These are phyloP conservation scores for Coptodon rendalli DNA, from an alignment of 2,113 vertebrate genomes.

Conservation along the genomic window DNA sequence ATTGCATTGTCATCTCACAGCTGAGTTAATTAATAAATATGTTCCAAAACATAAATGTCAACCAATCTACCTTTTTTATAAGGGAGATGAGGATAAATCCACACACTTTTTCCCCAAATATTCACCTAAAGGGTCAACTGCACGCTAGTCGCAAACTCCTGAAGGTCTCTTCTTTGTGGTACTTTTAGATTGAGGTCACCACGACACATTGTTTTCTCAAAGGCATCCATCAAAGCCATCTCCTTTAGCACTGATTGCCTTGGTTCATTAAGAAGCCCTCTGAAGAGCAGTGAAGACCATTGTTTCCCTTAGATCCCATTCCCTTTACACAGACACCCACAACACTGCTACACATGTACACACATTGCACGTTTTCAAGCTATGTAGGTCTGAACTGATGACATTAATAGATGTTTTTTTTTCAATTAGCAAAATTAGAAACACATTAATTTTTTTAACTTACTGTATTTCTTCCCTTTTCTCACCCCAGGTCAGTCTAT, in stretches of 20 bases:
- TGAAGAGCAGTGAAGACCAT: conserved; percentile 37
- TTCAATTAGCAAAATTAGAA: not conserved
- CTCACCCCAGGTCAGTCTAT: not conserved
- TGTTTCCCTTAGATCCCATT: not conserved
- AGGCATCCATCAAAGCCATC: conserved; percentile 71
- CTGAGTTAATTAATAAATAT: not conserved
- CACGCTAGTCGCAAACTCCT: not conserved
- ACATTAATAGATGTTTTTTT: not conserved
- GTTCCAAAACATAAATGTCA: conserved; percentile 7
- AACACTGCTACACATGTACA: not conserved
- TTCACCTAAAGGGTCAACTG: conserved; percentile 30
- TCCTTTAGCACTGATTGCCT: conserved; percentile 68
- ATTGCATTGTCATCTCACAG: not conserved
- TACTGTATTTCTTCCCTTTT: not conserved
- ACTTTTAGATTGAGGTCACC: conserved; percentile 55
- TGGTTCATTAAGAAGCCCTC: conserved; percentile 65
- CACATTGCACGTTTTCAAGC: not conserved
- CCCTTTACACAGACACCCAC: not conserved
- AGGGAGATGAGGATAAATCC: conserved; percentile 27
- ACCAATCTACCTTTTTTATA: conserved; percentile 6
- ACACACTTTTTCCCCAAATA: not conserved
- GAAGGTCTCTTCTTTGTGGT: conserved; percentile 61
- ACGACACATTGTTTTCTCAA: conserved; percentile 64
- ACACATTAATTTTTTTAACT: not conserved
- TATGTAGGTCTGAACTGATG: not conserved